Conservation (phyloP, 2,888 invertebrate species). For the Coenonympha arcania region DNA sequence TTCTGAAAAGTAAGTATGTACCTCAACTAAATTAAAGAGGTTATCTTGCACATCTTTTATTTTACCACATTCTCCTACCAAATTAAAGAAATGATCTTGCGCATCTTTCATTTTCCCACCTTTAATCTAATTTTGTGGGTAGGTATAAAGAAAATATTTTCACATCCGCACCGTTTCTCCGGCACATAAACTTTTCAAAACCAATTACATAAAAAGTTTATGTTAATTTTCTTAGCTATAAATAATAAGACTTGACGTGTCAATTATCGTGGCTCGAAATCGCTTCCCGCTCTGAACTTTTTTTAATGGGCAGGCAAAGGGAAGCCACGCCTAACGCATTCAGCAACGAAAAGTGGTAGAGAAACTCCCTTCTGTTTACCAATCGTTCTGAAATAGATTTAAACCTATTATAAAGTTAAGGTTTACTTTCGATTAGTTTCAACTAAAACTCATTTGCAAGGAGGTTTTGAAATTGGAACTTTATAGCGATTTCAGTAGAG, state of each 20-base stretch:
- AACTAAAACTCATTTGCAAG: slow-evolving; percentile 23
- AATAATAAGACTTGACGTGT: slow-evolving; percentile 68
- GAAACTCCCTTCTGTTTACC: slow-evolving; percentile 41
- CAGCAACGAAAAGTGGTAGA: slow-evolving; percentile 38
- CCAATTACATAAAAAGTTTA: slow-evolving; percentile 63
- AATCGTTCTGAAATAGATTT: slow-evolving; percentile 33
- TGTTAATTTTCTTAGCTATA: slow-evolving; percentile 64
- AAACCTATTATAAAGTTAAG: slow-evolving; percentile 32
- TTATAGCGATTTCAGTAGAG: slow-evolving; percentile 36
- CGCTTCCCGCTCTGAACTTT: slow-evolving; percentile 45
- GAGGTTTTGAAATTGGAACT: slow-evolving; percentile 30
- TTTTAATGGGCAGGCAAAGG: slow-evolving; percentile 41
- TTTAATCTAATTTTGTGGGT: slow-evolving; percentile 15
- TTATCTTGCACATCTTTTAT: no score
- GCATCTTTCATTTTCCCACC: background rate
- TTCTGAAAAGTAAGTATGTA: no score
- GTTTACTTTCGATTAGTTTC: slow-evolving; percentile 31
- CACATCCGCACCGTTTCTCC: slow-evolving; percentile 41
- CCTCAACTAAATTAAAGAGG: no score
- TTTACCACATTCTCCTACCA: no score
- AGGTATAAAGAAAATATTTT: slow-evolving; percentile 24
- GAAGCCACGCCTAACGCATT: slow-evolving; percentile 53
- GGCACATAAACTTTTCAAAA: slow-evolving; percentile 63
- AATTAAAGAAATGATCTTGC: background rate
- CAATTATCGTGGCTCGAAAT: slow-evolving; percentile 61